These are phyloP conservation scores for Campoplex nolae DNA, from an alignment of 2,888 invertebrate species.

Conservation along the genomic window DNA sequence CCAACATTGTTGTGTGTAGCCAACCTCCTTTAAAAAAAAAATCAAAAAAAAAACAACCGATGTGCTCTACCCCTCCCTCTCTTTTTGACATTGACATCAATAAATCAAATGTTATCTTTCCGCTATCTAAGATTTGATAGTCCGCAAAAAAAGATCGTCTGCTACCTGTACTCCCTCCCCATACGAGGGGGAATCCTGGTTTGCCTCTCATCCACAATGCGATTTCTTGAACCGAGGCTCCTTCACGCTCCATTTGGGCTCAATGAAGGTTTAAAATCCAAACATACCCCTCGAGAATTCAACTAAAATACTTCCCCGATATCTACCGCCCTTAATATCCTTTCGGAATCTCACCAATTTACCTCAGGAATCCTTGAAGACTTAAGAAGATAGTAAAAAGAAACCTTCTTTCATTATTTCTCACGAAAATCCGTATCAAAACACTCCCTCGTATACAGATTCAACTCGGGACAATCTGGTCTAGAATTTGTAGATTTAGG, in stretches of 20 bases:
- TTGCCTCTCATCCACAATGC: neutral
- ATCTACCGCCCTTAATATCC: neutral
- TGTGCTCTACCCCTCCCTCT: neutral
- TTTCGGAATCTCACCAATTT: neutral
- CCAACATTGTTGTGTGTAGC: no score
- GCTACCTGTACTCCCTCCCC: neutral
- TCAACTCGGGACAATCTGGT: neutral
- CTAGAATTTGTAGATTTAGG: neutral
- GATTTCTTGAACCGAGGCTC: neutral
- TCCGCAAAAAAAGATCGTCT: neutral
- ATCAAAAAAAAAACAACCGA: neutral
- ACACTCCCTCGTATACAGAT: no score
- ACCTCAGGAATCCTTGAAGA: neutral
- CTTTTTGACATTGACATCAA: neutral
- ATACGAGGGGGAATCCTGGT: neutral
- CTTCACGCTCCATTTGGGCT: neutral
- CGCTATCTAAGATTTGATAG: neutral
- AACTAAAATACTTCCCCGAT: neutral
- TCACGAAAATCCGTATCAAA: neutral
- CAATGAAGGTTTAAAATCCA: slow-evolving; percentile 17
- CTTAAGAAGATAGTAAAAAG: neutral
- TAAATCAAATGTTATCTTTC: neutral
- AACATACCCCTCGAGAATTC: neutral
- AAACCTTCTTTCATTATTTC: neutral
- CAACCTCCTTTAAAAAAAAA: no score